phyloP scores from a whole-genome alignment of 2,113 vertebrate genomes.

The Serinus canaria region DNA sequence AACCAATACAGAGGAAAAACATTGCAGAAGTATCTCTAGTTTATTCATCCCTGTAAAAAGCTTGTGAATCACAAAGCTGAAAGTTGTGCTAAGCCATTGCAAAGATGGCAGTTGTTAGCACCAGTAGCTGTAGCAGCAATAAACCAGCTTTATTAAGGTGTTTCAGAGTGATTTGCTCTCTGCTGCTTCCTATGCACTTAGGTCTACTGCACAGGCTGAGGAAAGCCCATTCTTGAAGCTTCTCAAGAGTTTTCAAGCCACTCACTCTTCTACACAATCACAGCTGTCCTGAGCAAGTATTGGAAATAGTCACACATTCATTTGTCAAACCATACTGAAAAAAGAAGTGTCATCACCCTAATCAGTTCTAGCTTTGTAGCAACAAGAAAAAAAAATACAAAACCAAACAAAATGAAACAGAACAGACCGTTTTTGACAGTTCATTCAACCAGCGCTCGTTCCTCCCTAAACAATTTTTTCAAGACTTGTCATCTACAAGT shows the following conservation, averaged over 20 bases:
- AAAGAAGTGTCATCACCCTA: background rate
- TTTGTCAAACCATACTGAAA: background rate
- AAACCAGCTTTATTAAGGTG: background rate
- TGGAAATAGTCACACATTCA: background rate
- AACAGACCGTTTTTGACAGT: background rate
- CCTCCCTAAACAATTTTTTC: background rate
- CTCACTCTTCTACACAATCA: background rate
- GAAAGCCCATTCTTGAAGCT: background rate
- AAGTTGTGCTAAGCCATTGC: background rate
- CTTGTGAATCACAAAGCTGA: background rate
- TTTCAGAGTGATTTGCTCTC: background rate
- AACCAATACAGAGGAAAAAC: background rate
- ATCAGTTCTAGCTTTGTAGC: background rate
- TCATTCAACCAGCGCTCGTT: background rate
- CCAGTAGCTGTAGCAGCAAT: background rate
- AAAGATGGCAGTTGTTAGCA: background rate
- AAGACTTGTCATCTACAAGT: rapidly evolving
- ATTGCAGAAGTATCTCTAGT: background rate
- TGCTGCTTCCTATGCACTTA: background rate
- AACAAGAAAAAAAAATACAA: background rate
- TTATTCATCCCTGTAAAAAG: background rate
- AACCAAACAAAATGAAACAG: rapidly evolving
- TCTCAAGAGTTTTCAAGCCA: background rate
- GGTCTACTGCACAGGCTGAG: background rate
- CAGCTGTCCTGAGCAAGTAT: background rate